These are phyloP conservation scores for Pristionchus arcanus DNA, from an alignment of 2,888 invertebrate species.

Conservation along the genomic window DNA sequence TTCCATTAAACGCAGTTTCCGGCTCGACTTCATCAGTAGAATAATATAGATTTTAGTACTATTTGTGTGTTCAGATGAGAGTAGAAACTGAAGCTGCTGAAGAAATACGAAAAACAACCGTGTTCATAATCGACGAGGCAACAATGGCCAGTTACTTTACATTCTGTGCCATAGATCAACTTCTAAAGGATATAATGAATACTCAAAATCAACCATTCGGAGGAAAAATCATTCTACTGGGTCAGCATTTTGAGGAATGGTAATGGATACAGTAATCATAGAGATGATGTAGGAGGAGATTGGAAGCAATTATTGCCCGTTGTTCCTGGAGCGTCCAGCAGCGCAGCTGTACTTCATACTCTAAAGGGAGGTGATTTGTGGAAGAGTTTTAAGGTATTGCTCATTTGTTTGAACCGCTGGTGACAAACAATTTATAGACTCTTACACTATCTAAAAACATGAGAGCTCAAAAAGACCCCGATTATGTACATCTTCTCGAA, in stretches of 20 bases:
- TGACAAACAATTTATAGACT: too few species aligned
- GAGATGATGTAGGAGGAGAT: not conserved
- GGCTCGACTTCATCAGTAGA: not conserved
- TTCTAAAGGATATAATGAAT: not conserved
- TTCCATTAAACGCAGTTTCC: not conserved
- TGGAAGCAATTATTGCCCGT: not conserved
- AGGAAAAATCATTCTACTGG: constrained; percentile 23
- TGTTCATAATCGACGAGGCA: not conserved
- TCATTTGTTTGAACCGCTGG: too few species aligned
- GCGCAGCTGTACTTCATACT: not conserved
- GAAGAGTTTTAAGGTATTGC: not conserved
- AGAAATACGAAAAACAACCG: not conserved
- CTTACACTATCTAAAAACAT: not conserved
- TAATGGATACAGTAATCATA: too few species aligned
- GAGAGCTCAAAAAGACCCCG: not conserved
- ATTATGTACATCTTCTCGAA: not conserved
- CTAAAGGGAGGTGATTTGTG: not conserved
- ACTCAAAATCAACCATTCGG: not conserved
- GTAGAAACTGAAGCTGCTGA: not conserved
- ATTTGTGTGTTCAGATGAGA: constrained; percentile 26
- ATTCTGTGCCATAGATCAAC: not conserved
- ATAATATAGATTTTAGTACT: not conserved
- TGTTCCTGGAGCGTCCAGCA: not conserved
- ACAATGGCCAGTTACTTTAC: not conserved
- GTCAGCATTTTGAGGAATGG: not conserved